Base-by-base conservation (phyloP, 1,140 invertebrate genomes). In the Temnothorax longispinosus region DNA sequence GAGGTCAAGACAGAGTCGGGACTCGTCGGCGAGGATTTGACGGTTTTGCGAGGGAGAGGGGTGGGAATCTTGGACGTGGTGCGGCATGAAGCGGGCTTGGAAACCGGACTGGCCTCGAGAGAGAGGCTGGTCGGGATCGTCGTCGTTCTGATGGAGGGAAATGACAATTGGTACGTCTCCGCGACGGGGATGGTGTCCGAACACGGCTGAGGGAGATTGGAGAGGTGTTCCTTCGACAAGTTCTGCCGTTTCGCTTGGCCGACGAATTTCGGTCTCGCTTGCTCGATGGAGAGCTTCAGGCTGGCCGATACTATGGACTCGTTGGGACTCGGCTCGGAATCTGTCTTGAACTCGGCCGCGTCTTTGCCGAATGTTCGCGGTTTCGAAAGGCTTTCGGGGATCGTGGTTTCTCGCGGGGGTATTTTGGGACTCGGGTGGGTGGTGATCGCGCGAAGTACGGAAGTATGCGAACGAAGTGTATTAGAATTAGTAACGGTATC, bases 341-440 rank as follows among this genome's bases (percentile, higher is more conserved):
- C 78, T 69, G 71, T 44, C 60, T 91, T 88, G 27, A 85, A 47
- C 7, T 85, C 85, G 67, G 44, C 1, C 35, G 60, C 41, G 52
- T 91, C 64, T 87, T 80, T 87, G 35, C 60, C 18, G 18, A 76
- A 76, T n/a, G 58, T 6, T 75, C 89, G 91, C 13, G 80, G 15
- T 81, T 92, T 93, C 8, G 89, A 72, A 21, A 77, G 35, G 32
- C 41, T 91, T 47, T 93, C 93, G 21, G 93, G 91, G 1, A 92
- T 92, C 60, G 89, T 92, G 1, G 35, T 41, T 87, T 91, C 92
- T 85, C 94, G 93, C 18, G 93, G 88, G 38, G 95, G 93, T 65
- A 94, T 86, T 86, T 86, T 91, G 27, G 94, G 93, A 93, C 93
- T 95, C 90, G 94, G 94, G 85, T 95, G 95, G 32, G 94, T 89